A percentile compares a stretch with the other conserved stretches of the same genome.
Evolutionary conservation across 2,888 invertebrate genomes (phyloP).

Genomic region (Rhyacophila evoluta): DNA sequence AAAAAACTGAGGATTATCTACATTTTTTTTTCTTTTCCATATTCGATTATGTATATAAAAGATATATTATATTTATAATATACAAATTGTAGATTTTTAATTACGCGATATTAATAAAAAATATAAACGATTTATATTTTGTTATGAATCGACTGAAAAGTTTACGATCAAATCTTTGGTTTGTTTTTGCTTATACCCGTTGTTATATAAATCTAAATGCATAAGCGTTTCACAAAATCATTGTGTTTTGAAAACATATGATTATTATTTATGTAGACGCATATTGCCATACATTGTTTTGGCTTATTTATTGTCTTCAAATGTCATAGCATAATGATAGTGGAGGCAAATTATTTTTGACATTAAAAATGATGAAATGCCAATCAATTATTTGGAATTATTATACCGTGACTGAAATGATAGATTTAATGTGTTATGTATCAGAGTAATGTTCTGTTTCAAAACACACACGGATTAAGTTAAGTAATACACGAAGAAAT

Average conservation of each 20-base stretch:
- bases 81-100: too few relatives aligned
- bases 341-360: neutral
- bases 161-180: too few relatives aligned
- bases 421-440: constrained; percentile 9
- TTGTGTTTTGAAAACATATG: neutral
- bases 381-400: constrained; percentile 18
- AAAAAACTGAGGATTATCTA: too few relatives aligned
- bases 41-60: too few relatives aligned
- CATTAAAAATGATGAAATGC: constrained; percentile 18
- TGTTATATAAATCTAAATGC: neutral
- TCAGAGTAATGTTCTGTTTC: constrained; percentile 4
- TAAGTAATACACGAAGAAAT: neutral
- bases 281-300: neutral
- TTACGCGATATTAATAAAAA: too few relatives aligned
- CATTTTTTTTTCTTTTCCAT: too few relatives aligned
- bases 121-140: too few relatives aligned
- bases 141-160: too few relatives aligned
- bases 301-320: constrained; percentile 7
- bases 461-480: constrained; percentile 13
- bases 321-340: constrained; percentile 8
- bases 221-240: neutral
- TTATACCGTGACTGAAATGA: constrained; percentile 22
- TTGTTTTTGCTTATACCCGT: too few relatives aligned
- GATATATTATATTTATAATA: too few relatives aligned
- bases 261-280: neutral